These are phyloP conservation scores for Monodelphis domestica DNA, from an alignment of 2,797 vertebrate species.

Conservation along the genomic window DNA sequence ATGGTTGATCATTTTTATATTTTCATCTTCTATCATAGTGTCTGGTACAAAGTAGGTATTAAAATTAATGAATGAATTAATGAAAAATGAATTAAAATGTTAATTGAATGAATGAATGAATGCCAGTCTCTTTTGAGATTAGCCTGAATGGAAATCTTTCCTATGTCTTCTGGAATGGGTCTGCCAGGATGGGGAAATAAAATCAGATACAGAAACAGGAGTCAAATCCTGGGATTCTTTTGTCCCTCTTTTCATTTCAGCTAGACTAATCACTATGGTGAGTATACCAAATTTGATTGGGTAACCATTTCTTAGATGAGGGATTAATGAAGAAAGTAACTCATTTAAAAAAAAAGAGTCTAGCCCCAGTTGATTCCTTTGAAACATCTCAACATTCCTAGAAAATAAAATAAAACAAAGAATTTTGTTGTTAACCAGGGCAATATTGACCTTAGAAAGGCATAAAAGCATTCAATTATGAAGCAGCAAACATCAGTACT, in stretches of 20 bases:
- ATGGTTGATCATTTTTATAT: too few species aligned
- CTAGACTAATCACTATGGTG: not conserved
- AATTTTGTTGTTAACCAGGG: conserved; percentile 22
- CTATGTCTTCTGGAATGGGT: not conserved
- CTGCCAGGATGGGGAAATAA: not conserved
- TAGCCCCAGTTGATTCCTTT: conserved; percentile 11
- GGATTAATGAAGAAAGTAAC: not conserved
- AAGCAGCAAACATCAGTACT: conserved; percentile 3
- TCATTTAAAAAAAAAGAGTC: conserved; percentile 8
- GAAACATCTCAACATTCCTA: not conserved
- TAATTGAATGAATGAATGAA: too few species aligned
- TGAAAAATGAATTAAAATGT: too few species aligned
- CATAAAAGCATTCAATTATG: not conserved
- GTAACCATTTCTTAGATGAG: not conserved
- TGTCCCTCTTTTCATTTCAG: not conserved
- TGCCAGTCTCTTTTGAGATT: too few species aligned
- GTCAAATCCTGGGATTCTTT: not conserved
- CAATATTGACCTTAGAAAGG: not conserved
- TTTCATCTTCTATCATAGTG: too few species aligned
- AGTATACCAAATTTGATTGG: not conserved
- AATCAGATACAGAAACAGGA: not conserved
- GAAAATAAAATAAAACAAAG: conserved; percentile 1
- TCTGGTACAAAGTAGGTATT: too few species aligned
- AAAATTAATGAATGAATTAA: too few species aligned
- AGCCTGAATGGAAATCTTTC: not conserved